These are phyloP conservation scores for Lasioglossum zephyrum DNA, from an alignment of 2,888 invertebrate genomes.

Conservation along the genomic window DNA sequence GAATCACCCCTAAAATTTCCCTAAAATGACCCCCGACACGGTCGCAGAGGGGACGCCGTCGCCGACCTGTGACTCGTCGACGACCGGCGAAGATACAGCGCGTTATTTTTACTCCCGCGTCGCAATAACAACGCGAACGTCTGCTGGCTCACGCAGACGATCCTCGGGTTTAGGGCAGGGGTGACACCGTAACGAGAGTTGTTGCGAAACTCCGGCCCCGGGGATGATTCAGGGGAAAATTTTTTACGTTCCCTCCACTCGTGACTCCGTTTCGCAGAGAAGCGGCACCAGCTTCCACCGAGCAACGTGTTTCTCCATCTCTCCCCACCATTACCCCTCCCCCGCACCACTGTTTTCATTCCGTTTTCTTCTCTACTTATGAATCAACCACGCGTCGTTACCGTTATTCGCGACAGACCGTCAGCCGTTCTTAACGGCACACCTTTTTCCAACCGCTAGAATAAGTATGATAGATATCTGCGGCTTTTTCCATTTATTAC, in stretches of 20 bases:
- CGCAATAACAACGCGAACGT: slow-evolving; percentile 68
- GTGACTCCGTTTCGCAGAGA: slow-evolving; percentile 27
- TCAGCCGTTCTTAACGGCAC: slow-evolving; percentile 42
- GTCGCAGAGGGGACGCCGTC: neutral
- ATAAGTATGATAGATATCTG: slow-evolving; percentile 45
- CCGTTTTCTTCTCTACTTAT: slow-evolving; percentile 54
- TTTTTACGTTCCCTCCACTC: slow-evolving; percentile 53
- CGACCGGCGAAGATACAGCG: slow-evolving; percentile 28
- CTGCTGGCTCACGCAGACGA: slow-evolving; percentile 58
- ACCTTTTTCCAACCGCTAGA: slow-evolving; percentile 34
- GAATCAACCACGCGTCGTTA: slow-evolving; percentile 70
- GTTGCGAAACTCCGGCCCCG: slow-evolving; percentile 68
- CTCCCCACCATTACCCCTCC: neutral
- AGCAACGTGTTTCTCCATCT: slow-evolving; percentile 37
- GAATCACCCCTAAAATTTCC: slow-evolving; percentile 23
- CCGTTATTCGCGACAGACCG: slow-evolving; percentile 61
- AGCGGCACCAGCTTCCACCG: slow-evolving; percentile 29
- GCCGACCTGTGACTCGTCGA: neutral
- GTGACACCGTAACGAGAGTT: slow-evolving; percentile 71
- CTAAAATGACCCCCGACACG: slow-evolving; percentile 9
- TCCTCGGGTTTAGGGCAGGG: slow-evolving; percentile 51
- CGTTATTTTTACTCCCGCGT: slow-evolving; percentile 60
- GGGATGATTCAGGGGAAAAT: slow-evolving; percentile 64
- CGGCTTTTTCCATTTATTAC: slow-evolving; percentile 49
- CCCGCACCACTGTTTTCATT: slow-evolving; percentile 12